Evolutionary conservation across 35 echinoderm and acorn worm genomes (phyloP).

Genomic region (Apostichopus parvimensis): DNA sequence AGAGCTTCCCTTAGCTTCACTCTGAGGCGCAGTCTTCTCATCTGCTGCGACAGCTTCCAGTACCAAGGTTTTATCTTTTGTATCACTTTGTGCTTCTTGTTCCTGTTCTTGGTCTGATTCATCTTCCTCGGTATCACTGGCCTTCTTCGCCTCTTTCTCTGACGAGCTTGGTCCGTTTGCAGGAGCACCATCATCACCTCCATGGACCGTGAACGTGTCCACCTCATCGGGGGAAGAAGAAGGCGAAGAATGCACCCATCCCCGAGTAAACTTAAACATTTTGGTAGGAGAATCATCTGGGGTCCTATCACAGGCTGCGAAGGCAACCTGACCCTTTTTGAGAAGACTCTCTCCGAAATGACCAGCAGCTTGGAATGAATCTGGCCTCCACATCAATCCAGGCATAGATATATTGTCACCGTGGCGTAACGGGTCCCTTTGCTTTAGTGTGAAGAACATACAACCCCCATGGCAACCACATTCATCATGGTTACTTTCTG

Average conservation of each 20-base stretch:
- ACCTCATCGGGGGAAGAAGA: constrained; percentile 54
- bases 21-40: not conserved
- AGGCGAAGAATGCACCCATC: constrained; percentile 62
- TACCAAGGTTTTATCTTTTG: constrained; percentile 3
- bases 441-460: constrained; percentile 73
- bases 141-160: not conserved
- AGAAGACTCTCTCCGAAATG: constrained; percentile 89
- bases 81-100: not conserved
- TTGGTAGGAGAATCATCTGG: constrained; percentile 81
- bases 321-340: constrained; percentile 77
- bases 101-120: constrained; percentile 19
- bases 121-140: not conserved
- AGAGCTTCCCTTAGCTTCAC: not conserved
- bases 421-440: constrained; percentile 54
- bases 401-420: constrained; percentile 30
- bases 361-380: constrained; percentile 54
- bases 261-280: constrained; percentile 83
- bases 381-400: constrained; percentile 50
- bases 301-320: constrained; percentile 80
- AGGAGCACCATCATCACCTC: not conserved
- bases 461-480: constrained; percentile 97
- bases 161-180: not conserved
- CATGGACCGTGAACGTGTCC: not conserved
- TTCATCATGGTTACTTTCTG: constrained; percentile 24
- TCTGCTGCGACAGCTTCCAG: not conserved